A percentile compares a stretch with the other conserved stretches of the same genome.
Conservation (phyloP, 2,113 vertebrate genomes). For the Steatornis caripensis region DNA sequence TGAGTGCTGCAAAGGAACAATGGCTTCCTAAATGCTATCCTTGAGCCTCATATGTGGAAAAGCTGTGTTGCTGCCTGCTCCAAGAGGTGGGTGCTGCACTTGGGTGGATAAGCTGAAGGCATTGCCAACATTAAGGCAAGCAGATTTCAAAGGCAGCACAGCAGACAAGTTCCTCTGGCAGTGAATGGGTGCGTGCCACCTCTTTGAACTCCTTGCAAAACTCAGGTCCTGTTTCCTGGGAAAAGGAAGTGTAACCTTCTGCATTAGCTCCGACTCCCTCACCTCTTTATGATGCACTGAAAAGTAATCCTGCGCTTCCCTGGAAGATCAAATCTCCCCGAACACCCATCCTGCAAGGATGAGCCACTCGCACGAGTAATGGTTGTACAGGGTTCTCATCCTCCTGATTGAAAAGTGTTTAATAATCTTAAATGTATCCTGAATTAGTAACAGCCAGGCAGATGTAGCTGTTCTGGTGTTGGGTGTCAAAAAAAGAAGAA, state of each 20-base stretch:
- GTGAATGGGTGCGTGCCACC: not conserved
- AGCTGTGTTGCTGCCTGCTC: not conserved
- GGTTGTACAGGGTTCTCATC: not conserved
- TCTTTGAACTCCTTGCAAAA: not conserved
- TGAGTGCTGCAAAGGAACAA: not conserved
- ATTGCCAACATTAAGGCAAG: not conserved
- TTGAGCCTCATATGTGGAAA: not conserved
- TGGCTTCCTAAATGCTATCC: not conserved
- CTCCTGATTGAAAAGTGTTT: not conserved
- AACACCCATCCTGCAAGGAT: not conserved
- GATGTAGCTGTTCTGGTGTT: not conserved
- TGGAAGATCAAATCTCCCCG: not conserved
- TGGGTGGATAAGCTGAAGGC: not conserved
- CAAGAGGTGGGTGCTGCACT: not conserved
- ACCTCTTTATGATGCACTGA: not conserved
- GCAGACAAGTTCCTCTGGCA: not conserved
- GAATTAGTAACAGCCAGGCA: not conserved
- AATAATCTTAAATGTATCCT: not conserved
- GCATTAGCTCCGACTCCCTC: not conserved
- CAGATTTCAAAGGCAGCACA: not conserved
- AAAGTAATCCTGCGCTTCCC: not conserved
- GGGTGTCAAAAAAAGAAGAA: not conserved
- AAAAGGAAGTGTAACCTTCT: not conserved
- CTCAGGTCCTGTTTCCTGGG: not conserved
- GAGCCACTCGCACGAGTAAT: not conserved